phyloP scores from a whole-genome alignment of 2,113 vertebrate genomes.

The Tragelaphus imberbis region DNA sequence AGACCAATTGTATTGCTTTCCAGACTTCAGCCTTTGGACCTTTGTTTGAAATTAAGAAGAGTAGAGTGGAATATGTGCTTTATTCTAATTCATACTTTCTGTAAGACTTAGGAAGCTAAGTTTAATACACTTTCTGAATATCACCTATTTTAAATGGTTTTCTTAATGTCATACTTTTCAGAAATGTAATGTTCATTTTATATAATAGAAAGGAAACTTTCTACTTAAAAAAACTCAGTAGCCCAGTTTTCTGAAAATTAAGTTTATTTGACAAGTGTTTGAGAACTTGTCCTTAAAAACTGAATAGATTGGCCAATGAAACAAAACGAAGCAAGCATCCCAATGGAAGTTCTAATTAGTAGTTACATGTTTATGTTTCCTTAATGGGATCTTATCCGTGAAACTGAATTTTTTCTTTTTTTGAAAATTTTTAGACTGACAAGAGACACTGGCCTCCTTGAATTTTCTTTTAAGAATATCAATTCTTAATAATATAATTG shows the following conservation, averaged over 20 bases:
- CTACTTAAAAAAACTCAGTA: neutral
- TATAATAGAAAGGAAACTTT: neutral
- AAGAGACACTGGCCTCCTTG: neutral
- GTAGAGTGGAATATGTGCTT: neutral
- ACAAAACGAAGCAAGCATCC: neutral
- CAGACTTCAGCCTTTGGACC: neutral
- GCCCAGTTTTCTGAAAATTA: neutral
- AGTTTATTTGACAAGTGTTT: neutral
- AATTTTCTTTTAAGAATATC: neutral
- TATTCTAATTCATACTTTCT: neutral
- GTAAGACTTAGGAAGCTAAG: neutral
- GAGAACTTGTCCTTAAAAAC: neutral
- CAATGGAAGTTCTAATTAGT: neutral
- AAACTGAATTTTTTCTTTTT: neutral
- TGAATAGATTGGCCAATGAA: neutral
- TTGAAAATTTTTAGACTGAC: neutral
- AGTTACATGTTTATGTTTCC: neutral
- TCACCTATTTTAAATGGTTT: neutral
- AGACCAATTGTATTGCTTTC: neutral
- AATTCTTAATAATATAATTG: neutral
- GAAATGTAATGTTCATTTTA: neutral
- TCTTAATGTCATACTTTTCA: neutral
- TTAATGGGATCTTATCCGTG: neutral
- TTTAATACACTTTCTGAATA: neutral
- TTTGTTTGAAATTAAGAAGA: neutral